Percentiles rank a stretch among this genome's conserved stretches.
Evolutionary conservation across 2,797 vertebrate species (phyloP).

Genomic region (Echeneis naucrates): DNA sequence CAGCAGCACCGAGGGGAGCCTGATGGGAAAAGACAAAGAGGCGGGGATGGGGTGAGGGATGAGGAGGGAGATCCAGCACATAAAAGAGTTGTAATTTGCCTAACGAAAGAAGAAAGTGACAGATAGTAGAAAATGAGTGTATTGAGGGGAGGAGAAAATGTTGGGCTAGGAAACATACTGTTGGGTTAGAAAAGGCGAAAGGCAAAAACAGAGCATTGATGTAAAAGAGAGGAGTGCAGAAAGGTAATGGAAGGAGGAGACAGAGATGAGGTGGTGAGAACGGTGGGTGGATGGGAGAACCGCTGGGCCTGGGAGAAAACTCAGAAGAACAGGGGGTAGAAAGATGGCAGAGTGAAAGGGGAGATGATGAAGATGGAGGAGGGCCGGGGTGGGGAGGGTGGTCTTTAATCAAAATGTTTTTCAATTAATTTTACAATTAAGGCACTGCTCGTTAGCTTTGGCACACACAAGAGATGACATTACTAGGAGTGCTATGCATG

Average conservation of each 20-base stretch:
- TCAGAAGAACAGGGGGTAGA: slow-evolving; percentile 29
- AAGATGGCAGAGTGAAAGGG: slow-evolving; percentile 34
- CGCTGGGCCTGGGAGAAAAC: slow-evolving; percentile 10
- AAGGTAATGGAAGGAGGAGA: slow-evolving; percentile 46
- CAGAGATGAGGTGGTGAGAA: slow-evolving; percentile 31
- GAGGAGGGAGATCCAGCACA: slow-evolving; percentile 53
- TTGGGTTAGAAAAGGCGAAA: slow-evolving; percentile 41
- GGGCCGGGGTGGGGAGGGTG: slow-evolving; percentile 65
- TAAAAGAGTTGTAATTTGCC: slow-evolving; percentile 78
- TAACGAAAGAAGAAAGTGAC: slow-evolving; percentile 70
- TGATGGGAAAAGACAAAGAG: slow-evolving; percentile 74
- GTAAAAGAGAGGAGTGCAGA: slow-evolving; percentile 51
- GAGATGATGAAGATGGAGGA: slow-evolving; percentile 74
- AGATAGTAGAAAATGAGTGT: slow-evolving; percentile 61
- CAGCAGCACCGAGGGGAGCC: slow-evolving; percentile 62
- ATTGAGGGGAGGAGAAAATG: slow-evolving; percentile 60
- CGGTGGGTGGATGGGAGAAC: slow-evolving; percentile 10
- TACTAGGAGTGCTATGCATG: slow-evolving; percentile 75
- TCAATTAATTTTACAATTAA: slow-evolving; percentile 88
- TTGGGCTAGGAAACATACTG: slow-evolving; percentile 37
- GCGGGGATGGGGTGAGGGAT: slow-evolving; percentile 43
- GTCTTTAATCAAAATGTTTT: slow-evolving; percentile 88
- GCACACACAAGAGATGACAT: slow-evolving; percentile 82
- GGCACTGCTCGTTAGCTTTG: slow-evolving; percentile 82
- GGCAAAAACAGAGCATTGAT: slow-evolving; percentile 40